phyloP scores from a whole-genome alignment of 2,113 vertebrate genomes.

The Arenaria interpres region DNA sequence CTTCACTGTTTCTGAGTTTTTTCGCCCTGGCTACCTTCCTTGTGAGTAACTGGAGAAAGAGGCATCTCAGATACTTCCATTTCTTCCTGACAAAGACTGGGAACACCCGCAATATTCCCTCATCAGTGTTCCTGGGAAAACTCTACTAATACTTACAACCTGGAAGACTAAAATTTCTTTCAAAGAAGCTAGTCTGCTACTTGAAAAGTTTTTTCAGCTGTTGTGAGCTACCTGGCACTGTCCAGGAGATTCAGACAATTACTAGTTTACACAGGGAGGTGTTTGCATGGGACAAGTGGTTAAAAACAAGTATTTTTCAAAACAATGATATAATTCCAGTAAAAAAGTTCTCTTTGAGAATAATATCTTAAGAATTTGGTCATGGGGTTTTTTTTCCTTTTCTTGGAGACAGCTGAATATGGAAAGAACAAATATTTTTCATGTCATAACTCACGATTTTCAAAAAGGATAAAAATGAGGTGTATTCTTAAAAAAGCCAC shows the following conservation, averaged over 20 bases:
- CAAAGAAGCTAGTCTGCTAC: background rate
- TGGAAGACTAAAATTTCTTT: background rate
- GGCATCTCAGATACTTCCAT: background rate
- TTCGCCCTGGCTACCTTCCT: background rate
- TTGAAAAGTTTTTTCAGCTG: background rate
- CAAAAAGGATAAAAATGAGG: background rate
- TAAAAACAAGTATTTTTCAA: background rate
- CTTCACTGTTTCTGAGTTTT: background rate
- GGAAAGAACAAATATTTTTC: background rate
- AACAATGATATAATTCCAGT: background rate
- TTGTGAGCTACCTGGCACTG: background rate
- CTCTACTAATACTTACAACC: background rate
- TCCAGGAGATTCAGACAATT: background rate
- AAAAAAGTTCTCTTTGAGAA: background rate
- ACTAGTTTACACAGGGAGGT: background rate
- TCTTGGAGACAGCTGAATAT: background rate
- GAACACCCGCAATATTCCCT: background rate
- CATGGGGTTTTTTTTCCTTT: background rate
- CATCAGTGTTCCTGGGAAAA: background rate
- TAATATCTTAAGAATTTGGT: background rate
- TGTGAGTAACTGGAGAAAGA: background rate
- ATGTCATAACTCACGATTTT: background rate
- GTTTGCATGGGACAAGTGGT: background rate
- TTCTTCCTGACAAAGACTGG: background rate
- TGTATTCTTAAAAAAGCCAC: background rate